These are phyloP conservation scores for Mythimna ferrago DNA, from an alignment of 2,888 invertebrate species.

Conservation along the genomic window DNA sequence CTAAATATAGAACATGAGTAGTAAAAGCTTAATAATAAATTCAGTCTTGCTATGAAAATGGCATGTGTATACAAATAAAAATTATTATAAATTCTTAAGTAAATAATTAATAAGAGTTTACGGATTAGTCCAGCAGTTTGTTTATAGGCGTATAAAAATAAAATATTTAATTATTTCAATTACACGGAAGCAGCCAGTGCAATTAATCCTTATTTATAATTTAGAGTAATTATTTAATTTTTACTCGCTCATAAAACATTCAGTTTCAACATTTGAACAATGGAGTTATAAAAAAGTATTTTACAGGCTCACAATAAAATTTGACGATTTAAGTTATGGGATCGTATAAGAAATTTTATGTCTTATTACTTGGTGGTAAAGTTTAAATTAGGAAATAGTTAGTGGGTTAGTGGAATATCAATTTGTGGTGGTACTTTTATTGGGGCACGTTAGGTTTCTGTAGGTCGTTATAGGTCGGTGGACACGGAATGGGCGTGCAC, in stretches of 20 bases:
- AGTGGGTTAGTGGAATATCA: slow-evolving; percentile 53
- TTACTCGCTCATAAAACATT: slow-evolving; percentile 35
- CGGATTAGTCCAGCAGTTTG: neutral
- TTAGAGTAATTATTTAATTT: slow-evolving; percentile 31
- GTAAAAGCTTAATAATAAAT: neutral
- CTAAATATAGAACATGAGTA: no score
- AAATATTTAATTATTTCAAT: slow-evolving; percentile 6
- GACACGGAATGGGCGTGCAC: slow-evolving; percentile 82
- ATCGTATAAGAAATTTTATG: slow-evolving; percentile 33
- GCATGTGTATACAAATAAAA: slow-evolving; percentile 2
- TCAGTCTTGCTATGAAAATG: neutral
- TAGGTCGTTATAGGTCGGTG: slow-evolving; percentile 75
- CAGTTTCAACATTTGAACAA: slow-evolving; percentile 37
- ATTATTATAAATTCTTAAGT: slow-evolving; percentile 4
- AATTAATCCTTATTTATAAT: slow-evolving; percentile 17
- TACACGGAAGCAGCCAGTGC: neutral
- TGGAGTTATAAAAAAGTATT: slow-evolving; percentile 39
- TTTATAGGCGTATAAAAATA: slow-evolving; percentile 17
- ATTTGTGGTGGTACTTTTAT: slow-evolving; percentile 69
- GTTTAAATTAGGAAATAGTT: slow-evolving; percentile 51
- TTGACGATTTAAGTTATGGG: slow-evolving; percentile 45
- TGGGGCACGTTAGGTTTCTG: slow-evolving; percentile 70
- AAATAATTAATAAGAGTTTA: slow-evolving; percentile 18
- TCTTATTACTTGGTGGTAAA: slow-evolving; percentile 51
- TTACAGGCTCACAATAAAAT: slow-evolving; percentile 54